Evolutionary conservation across 30 jellyfish, hydroid and myxozoan genomes (phyloP).

Genomic region (Morbakka virulenta): DNA sequence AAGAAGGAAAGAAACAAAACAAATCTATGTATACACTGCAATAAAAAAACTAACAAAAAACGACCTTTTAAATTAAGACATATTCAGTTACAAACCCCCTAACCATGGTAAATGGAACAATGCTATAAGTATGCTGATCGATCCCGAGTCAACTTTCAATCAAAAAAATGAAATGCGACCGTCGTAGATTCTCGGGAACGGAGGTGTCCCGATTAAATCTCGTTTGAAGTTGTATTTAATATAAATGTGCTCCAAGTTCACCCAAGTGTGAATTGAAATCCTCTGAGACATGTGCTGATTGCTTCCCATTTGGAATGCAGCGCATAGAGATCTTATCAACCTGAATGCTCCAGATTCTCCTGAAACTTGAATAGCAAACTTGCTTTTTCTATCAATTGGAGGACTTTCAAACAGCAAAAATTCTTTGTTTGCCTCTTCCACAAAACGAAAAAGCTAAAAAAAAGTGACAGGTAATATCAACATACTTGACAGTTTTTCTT

Average conservation of each 20-base stretch:
- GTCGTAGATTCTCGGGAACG: no score
- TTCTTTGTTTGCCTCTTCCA: neutral
- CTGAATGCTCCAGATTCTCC: constrained; percentile 13
- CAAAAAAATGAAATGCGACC: no score
- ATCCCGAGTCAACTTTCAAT: no score
- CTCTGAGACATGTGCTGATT: neutral
- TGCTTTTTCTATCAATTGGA: neutral
- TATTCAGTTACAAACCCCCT: no score
- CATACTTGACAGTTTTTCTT: neutral
- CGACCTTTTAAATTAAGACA: no score
- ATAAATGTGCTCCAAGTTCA: neutral
- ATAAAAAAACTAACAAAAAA: no score
- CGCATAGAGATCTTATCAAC: neutral
- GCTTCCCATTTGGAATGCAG: constrained; percentile 6
- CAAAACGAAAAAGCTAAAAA: no score
- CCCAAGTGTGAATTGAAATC: constrained; percentile 4
- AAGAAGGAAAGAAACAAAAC: no score
- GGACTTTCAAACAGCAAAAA: constrained; percentile 1
- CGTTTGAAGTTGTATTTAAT: neutral
- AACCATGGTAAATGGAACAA: no score
- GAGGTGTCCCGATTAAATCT: constrained; percentile 20
- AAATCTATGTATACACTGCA: no score
- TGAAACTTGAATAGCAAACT: constrained; percentile 1
- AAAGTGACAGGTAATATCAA: neutral
- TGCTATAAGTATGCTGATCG: no score